phyloP scores from a whole-genome alignment of 1,140 invertebrate genomes.

The Monochamus saltuarius region DNA sequence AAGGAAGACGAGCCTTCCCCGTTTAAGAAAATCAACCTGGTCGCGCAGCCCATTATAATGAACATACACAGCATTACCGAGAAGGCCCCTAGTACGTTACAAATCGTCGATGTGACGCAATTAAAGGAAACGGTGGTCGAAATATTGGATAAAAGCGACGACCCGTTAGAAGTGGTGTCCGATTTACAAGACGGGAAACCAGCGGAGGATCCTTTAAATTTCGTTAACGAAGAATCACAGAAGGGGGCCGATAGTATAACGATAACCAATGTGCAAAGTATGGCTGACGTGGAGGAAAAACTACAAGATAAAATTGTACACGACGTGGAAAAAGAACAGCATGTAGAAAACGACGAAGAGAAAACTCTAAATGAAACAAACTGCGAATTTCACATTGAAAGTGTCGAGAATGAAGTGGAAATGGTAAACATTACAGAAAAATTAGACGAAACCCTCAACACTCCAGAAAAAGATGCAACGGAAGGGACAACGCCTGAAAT shows the following conservation, averaged over 20 bases:
- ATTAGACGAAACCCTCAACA: not conserved
- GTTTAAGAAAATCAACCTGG: conserved; percentile 27
- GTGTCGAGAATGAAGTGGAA: not conserved
- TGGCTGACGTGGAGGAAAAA: conserved; percentile 17
- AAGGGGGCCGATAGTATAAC: conserved; percentile 13
- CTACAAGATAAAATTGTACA: not conserved
- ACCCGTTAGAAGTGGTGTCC: conserved; percentile 7
- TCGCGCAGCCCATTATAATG: conserved; percentile 30
- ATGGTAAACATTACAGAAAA: not conserved
- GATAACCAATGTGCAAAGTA: conserved; percentile 27
- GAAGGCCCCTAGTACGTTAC: conserved; percentile 3
- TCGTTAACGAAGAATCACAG: not conserved
- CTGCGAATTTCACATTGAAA: not conserved
- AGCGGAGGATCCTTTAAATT: conserved; percentile 9
- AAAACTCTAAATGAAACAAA: not conserved
- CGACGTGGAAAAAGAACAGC: not conserved
- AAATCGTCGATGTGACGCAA: conserved; percentile 26
- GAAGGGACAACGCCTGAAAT: not conserved
- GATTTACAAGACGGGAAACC: conserved; percentile 7
- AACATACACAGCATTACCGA: conserved; percentile 28
- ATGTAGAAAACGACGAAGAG: not conserved
- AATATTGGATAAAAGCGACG: conserved; percentile 3
- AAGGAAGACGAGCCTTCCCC: conserved; percentile 8
- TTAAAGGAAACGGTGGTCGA: conserved; percentile 12
- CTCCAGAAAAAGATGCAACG: not conserved